A percentile compares a stretch with the other conserved stretches of the same genome.
Evolutionary conservation across 2,888 invertebrate species (phyloP).

Genomic region (Plebejus anna): DNA sequence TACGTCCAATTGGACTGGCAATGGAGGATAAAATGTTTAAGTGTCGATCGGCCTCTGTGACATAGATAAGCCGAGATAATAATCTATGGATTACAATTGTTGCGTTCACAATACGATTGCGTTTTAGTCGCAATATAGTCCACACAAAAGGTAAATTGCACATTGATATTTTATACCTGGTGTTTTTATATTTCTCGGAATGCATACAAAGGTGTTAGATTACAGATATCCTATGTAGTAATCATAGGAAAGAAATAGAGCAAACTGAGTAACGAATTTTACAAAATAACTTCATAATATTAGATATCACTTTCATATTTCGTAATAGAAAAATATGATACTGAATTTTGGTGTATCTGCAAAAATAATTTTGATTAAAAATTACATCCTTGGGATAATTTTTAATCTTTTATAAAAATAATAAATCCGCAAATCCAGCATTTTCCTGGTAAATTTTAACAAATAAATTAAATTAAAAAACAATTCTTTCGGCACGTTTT

Average conservation of each 20-base stretch:
- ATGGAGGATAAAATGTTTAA: constrained; percentile 68
- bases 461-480: not conserved
- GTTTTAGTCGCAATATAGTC: constrained; percentile 66
- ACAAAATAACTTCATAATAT: not conserved
- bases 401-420: not conserved
- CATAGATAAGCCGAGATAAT: constrained; percentile 72
- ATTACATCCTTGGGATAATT: not conserved
- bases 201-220: constrained; percentile 54
- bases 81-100: constrained; percentile 76
- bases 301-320: not conserved
- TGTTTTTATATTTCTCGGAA: constrained; percentile 59
- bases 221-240: constrained; percentile 48
- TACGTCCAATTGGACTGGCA: constrained; percentile 43
- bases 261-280: not conserved
- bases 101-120: constrained; percentile 65
- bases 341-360: too few species aligned
- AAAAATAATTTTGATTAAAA: not conserved
- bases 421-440: not conserved
- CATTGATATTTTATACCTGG: constrained; percentile 71
- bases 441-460: not conserved
- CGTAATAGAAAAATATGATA: too few species aligned
- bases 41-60: constrained; percentile 65
- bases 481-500: not conserved
- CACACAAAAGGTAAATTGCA: constrained; percentile 72
- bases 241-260: not conserved